Base-by-base conservation (phyloP, 2,797 vertebrate genomes). In the Pogoniulus pusillus region DNA sequence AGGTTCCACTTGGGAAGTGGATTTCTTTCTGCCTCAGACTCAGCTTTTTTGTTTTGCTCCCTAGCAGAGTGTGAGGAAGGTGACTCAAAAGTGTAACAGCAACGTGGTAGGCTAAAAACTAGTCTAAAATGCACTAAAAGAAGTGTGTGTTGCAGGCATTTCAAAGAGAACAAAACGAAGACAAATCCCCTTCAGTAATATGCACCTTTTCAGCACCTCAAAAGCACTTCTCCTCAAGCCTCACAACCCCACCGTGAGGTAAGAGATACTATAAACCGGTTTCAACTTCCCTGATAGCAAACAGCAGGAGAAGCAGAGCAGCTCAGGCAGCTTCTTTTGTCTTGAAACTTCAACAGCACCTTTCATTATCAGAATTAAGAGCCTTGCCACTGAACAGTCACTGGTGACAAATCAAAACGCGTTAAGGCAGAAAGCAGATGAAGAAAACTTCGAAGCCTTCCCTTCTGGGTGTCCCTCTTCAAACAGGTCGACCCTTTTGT, bases 201-300 rank as follows among this genome's bases (percentile, higher is more conserved):
- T 45, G 93, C 91, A 95, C 94, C 88, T 93, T 84, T 90, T 86
- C 93, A 95, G 93, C 94, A 95, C 92, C 75, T 90, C 65, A 3
- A 68, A 84, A 92, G 90, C 87, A 91, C 43, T 63, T 49, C 6
- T 60, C 75, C 78, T 27, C 23, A 16, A 87, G 69, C 94, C 86
- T 80, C 93, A 85, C 78, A 71, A 53, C 59, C 76, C 76, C 4
- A 12, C 68, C 37, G 83, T 63, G 93, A 95, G 85, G 91, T 59
- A 72, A 85, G 55, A 49, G 4, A 71, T 7, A 34, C 14, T n/a
- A n/a, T 4, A 76, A 66, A 74, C 9, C 74, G 27, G 30, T 53
- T 65, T 57, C 64, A 76, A 15, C 85, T 51, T 82, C 92, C 85
- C 85, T 78, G 90, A 84, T 59, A 70, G 65, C 39, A 10, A 72